Conservation (phyloP, 1,140 invertebrate species). For the Sycobia sp. region DNA sequence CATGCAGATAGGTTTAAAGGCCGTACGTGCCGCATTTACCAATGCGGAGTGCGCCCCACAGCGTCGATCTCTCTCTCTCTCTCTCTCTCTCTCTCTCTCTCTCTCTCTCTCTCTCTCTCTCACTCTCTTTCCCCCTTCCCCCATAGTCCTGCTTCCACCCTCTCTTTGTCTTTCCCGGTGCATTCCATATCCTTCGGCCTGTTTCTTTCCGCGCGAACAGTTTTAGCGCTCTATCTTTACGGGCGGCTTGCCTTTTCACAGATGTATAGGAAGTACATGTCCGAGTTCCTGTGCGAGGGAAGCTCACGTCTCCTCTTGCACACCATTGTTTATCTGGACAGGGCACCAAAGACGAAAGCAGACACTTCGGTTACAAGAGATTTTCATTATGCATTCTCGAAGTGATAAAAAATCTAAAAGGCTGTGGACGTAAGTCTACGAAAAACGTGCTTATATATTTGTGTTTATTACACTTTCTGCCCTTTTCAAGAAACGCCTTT, state of each 20-base stretch:
- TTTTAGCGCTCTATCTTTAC: slow-evolving; percentile 2
- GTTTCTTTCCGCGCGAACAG: neutral
- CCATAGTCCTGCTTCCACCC: neutral
- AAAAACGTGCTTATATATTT: too few species aligned
- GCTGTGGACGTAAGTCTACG: too few species aligned
- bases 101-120: slow-evolving; percentile 11
- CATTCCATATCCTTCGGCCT: slow-evolving; percentile 1
- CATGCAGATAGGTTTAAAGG: slow-evolving; percentile 63
- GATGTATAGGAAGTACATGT: too few species aligned
- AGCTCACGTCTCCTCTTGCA: too few species aligned
- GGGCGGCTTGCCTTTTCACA: neutral
- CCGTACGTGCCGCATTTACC: slow-evolving; percentile 59
- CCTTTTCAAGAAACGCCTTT: too few species aligned
- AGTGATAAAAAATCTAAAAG: too few species aligned
- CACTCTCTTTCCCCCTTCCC: neutral
- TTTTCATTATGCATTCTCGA: too few species aligned
- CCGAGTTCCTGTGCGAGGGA: too few species aligned
- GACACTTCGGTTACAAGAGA: too few species aligned
- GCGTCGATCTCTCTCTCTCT: slow-evolving; percentile 8
- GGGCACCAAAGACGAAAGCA: too few species aligned
- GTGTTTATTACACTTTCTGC: too few species aligned
- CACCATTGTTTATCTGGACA: too few species aligned
- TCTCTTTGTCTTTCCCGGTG: neutral
- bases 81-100: neutral
- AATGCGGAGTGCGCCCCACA: slow-evolving; percentile 44